phyloP scores from a whole-genome alignment of 2,113 vertebrate genomes.

The Pardalotus punctatus region DNA sequence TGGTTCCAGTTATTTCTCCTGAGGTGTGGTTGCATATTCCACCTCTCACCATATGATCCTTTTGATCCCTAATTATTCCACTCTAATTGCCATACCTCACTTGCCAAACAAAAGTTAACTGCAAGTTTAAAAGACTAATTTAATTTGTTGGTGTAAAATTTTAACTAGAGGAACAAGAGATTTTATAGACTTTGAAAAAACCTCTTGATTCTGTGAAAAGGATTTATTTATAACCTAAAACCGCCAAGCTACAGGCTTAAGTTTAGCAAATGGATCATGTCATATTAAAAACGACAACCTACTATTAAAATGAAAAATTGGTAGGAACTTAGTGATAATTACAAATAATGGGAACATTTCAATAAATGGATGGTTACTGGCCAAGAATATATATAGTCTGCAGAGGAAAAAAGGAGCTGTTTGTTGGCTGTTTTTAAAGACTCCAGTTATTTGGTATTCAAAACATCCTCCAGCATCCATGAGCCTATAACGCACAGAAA shows the following conservation, averaged over 20 bases:
- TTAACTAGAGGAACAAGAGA: neutral
- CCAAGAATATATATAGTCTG: slow-evolving; percentile 62
- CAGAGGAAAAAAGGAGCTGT: slow-evolving; percentile 25
- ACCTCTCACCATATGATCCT: neutral
- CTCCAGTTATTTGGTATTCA: slow-evolving; percentile 39
- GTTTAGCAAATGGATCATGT: slow-evolving; percentile 54
- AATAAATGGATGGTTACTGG: slow-evolving; percentile 43
- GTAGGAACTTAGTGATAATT: slow-evolving; percentile 59
- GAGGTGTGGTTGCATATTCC: neutral
- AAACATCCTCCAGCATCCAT: slow-evolving; percentile 28
- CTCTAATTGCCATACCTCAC: neutral
- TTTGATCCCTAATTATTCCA: neutral
- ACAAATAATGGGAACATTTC: slow-evolving; percentile 62
- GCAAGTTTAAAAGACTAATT: neutral
- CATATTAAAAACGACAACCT: slow-evolving; percentile 59
- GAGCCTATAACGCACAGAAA: neutral
- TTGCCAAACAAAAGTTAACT: neutral
- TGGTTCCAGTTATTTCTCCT: neutral
- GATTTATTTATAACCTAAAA: slow-evolving; percentile 61
- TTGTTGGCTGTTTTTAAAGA: slow-evolving; percentile 40
- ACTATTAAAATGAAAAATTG: slow-evolving; percentile 63
- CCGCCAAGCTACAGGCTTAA: neutral
- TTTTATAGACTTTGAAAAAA: slow-evolving; percentile 11
- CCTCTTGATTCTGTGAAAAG: slow-evolving; percentile 1
- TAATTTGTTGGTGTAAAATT: slow-evolving; percentile 20